Conservation (phyloP, 2,113 vertebrate genomes). For the Lycaon pictus region DNA sequence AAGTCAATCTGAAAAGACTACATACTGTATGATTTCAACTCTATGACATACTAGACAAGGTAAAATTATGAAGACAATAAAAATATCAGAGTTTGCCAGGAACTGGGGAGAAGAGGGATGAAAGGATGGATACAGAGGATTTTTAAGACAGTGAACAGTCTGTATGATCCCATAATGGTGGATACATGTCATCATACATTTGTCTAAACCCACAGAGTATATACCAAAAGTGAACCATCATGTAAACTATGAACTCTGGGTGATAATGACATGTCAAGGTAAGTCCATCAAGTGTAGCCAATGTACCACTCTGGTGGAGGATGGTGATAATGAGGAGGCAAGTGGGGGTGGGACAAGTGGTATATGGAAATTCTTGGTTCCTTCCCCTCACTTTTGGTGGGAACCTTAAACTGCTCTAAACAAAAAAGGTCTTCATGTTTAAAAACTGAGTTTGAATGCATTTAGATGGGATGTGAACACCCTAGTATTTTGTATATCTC, state of each 20-base stretch:
- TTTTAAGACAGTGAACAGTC: not conserved
- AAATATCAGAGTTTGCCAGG: not conserved
- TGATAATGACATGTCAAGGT: not conserved
- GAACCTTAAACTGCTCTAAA: not conserved
- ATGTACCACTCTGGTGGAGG: not conserved
- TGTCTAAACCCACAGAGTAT: not conserved
- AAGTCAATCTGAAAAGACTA: not conserved
- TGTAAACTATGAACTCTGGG: not conserved
- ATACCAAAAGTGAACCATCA: not conserved
- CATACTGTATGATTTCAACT: not conserved
- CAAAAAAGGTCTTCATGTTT: not conserved
- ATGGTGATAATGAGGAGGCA: not conserved
- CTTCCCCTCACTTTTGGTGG: not conserved
- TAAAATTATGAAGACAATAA: not conserved
- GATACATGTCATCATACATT: not conserved
- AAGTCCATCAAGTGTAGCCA: not conserved
- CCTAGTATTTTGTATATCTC: not conserved
- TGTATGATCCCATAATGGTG: not conserved
- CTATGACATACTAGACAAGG: not conserved
- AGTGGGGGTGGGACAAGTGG: not conserved
- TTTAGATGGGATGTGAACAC: not conserved
- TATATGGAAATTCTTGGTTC: not conserved
- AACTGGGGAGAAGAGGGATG: not conserved
- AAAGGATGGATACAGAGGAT: not conserved
- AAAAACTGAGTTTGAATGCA: not conserved